A percentile compares a stretch with the other conserved stretches of the same genome.
phyloP scores from a whole-genome alignment of 2,113 vertebrate genomes.

The Entomyzon cyanotis region DNA sequence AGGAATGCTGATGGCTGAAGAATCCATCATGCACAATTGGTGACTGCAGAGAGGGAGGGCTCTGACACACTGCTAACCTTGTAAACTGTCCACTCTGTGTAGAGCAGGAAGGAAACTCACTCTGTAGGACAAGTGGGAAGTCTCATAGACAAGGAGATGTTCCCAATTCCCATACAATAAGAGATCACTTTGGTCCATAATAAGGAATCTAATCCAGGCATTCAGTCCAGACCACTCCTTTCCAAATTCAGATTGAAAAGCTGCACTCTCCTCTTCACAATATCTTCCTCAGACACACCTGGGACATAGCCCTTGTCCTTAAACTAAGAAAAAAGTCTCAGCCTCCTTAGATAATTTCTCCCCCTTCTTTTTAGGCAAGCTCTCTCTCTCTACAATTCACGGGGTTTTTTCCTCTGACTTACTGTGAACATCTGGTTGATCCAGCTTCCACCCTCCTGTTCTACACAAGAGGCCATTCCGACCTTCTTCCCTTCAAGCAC shows the following conservation, averaged over 20 bases:
- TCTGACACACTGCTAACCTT: fast-evolving
- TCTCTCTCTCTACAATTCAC: not conserved
- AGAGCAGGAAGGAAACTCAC: not conserved
- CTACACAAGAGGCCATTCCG: not conserved
- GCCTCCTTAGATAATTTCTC: not conserved
- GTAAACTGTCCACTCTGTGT: fast-evolving
- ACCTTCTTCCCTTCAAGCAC: not conserved
- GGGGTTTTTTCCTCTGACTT: not conserved
- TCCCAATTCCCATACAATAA: not conserved
- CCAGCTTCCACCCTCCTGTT: not conserved
- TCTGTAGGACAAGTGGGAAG: not conserved
- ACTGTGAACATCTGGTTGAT: not conserved
- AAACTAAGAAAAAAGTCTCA: fast-evolving
- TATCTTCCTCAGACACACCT: not conserved
- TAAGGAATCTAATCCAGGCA: not conserved
- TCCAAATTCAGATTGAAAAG: not conserved
- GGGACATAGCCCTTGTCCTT: not conserved
- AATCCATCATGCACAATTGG: fast-evolving
- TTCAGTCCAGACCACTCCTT: not conserved
- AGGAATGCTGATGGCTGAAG: not conserved
- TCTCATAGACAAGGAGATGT: not conserved
- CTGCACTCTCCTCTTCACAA: not conserved
- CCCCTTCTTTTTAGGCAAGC: not conserved
- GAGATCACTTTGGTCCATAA: not conserved
- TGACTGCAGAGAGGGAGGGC: not conserved